phyloP scores from a whole-genome alignment of 2,888 invertebrate genomes.

The Thereva unica region DNA sequence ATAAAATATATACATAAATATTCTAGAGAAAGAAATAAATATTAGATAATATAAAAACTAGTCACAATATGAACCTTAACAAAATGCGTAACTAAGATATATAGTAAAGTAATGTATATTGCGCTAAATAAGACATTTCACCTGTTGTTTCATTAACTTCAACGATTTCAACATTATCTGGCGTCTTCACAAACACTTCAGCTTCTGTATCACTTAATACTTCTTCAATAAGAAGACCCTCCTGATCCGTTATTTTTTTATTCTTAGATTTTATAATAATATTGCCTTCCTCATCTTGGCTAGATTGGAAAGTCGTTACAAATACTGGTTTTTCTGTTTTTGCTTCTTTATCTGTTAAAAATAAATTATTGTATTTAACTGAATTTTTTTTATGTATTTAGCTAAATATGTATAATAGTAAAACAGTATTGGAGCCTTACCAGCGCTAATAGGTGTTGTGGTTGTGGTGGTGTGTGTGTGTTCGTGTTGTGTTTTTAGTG shows the following conservation, averaged over 20 bases:
- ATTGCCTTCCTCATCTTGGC: conserved; percentile 55
- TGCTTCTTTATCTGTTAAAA: conserved; percentile 45
- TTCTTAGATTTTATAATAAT: conserved; percentile 54
- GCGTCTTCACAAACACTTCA: conserved; percentile 47
- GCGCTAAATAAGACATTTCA: conserved; percentile 42
- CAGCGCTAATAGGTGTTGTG: conserved; percentile 41
- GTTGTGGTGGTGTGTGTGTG: conserved; percentile 47
- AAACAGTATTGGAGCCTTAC: conserved; percentile 47
- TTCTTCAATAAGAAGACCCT: conserved; percentile 56
- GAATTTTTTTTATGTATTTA: conserved; percentile 9
- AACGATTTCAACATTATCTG: conserved; percentile 53
- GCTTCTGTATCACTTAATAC: conserved; percentile 56
- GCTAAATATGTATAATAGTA: conserved; percentile 2
- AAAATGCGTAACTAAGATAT: conserved; percentile 1
- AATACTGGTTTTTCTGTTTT: conserved; percentile 55
- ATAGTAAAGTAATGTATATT: conserved; percentile 15
- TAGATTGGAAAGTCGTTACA: conserved; percentile 57
- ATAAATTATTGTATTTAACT: conserved; percentile 16
- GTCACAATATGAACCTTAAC: neutral
- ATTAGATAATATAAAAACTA: neutral
- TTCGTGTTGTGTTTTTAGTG: conserved; percentile 47
- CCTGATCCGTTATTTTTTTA: conserved; percentile 54
- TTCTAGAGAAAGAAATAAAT: neutral
- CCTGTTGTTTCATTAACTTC: conserved; percentile 55
- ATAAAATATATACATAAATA: neutral